These are phyloP conservation scores for Diplolepis rosae DNA, from an alignment of 2,888 invertebrate species.

Conservation along the genomic window DNA sequence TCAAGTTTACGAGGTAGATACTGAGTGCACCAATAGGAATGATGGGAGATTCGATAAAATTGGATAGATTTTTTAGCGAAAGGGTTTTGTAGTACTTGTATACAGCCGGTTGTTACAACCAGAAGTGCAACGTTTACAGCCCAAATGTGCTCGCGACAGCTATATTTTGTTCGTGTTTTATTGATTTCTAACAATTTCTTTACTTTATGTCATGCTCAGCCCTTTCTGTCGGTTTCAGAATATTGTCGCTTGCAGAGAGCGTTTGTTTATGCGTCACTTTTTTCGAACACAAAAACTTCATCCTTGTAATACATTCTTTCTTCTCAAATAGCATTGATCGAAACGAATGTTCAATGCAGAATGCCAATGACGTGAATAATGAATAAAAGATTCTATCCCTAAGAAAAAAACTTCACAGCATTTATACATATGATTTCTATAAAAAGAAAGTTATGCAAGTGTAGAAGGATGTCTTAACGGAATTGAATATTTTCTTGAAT, in stretches of 20 bases:
- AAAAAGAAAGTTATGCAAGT: too few species aligned
- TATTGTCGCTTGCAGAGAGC: not conserved
- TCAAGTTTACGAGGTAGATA: constrained; percentile 17
- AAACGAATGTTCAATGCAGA: not conserved
- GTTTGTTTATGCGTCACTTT: constrained; percentile 4
- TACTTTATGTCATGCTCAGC: constrained; percentile 16
- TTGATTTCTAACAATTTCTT: constrained; percentile 28
- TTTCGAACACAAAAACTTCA: constrained; percentile 9
- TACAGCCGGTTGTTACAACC: constrained; percentile 17
- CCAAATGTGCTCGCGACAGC: constrained; percentile 18
- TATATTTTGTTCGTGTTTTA: constrained; percentile 13
- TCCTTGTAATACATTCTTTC: not conserved
- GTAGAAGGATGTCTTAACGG: too few species aligned
- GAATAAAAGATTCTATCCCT: not conserved
- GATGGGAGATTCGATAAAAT: constrained; percentile 17
- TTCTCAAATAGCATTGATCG: not conserved
- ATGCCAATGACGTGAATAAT: not conserved
- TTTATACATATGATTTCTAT: too few species aligned
- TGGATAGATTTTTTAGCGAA: constrained; percentile 14
- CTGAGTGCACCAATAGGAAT: not conserved
- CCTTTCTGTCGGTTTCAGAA: constrained; percentile 16
- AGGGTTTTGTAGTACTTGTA: constrained; percentile 8
- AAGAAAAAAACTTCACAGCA: not conserved
- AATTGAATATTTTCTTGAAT: too few species aligned
- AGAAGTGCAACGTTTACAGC: constrained; percentile 18